Conservation (phyloP, 2,888 invertebrate genomes). For the Meta bourneti region DNA sequence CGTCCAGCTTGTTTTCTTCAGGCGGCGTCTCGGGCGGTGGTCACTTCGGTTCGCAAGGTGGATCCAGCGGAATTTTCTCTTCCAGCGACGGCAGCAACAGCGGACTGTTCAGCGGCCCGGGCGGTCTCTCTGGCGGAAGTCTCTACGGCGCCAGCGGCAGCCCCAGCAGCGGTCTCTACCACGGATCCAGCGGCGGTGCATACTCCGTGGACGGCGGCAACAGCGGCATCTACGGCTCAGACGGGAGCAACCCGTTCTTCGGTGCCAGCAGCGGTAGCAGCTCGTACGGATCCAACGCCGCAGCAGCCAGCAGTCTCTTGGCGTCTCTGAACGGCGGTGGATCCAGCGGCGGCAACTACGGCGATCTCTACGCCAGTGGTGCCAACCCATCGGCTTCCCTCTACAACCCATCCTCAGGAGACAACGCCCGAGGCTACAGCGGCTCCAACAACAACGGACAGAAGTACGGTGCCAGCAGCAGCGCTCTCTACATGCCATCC, state of each 20-base stretch:
- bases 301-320: constrained; percentile 12
- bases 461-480: constrained; percentile 55
- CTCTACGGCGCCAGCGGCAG: constrained; percentile 21
- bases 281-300: constrained; percentile 28
- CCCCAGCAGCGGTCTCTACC: constrained; percentile 9
- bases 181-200: constrained; percentile 8
- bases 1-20: constrained; percentile 35
- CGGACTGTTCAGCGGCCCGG: constrained; percentile 31
- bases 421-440: constrained; percentile 13
- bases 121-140: constrained; percentile 40
- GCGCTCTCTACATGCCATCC: constrained; percentile 60
- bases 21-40: constrained; percentile 40
- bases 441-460: constrained; percentile 17
- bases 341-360: constrained; percentile 18
- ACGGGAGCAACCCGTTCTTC: constrained; percentile 29
- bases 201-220: constrained; percentile 33
- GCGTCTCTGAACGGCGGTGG: background rate
- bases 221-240: constrained; percentile 34
- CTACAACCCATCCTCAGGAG: constrained; percentile 44
- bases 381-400: constrained; percentile 48
- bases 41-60: constrained; percentile 17
- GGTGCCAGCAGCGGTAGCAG: constrained; percentile 13
- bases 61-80: constrained; percentile 41
- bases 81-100: background rate
- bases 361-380: constrained; percentile 66